Percentiles rank a stretch among this genome's conserved stretches.
These are phyloP conservation scores for Pteronotus mesoamericanus DNA, from an alignment of 2,797 vertebrate genomes.

Conservation along the genomic window DNA sequence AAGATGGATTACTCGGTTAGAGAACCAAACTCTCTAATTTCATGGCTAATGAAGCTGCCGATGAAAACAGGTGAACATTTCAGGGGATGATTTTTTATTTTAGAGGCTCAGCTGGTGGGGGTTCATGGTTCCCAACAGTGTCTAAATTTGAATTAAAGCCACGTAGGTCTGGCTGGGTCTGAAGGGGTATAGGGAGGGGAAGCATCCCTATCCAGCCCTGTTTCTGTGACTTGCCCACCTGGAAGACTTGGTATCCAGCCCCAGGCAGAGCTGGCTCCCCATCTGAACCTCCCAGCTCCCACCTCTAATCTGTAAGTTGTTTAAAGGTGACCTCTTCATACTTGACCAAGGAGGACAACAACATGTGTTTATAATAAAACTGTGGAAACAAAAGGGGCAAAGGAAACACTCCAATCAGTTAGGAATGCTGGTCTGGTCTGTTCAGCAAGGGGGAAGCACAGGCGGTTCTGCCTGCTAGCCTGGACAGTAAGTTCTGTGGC, in stretches of 20 bases:
- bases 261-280: neutral
- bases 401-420: fast-evolving
- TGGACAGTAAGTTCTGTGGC: fast-evolving
- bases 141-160: neutral
- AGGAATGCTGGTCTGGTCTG: neutral
- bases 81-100: neutral
- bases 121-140: neutral
- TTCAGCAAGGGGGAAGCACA: fast-evolving
- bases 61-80: neutral
- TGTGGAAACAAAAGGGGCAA: neutral
- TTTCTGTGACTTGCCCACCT: neutral
- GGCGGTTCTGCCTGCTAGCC: fast-evolving
- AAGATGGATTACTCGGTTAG: neutral
- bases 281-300: neutral
- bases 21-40: neutral
- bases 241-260: neutral
- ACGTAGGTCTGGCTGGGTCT: neutral
- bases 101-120: neutral
- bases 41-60: neutral
- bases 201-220: no score
- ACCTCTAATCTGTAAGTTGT: neutral
- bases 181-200: neutral
- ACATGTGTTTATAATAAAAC: neutral
- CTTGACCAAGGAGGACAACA: neutral
- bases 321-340: neutral